phyloP scores from a whole-genome alignment of 2,888 invertebrate species.

The Himalopsyche tibetana region DNA sequence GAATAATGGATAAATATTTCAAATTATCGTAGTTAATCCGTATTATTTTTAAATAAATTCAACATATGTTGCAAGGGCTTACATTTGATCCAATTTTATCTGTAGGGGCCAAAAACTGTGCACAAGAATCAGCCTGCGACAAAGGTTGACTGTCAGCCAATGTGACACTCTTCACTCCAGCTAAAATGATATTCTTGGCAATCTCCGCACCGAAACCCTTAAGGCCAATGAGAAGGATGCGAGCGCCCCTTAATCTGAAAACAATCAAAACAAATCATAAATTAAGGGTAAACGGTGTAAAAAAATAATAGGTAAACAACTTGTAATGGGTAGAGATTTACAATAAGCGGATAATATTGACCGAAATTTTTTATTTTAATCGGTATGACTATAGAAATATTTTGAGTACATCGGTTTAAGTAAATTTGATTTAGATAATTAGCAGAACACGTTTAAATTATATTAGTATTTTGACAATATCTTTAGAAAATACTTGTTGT shows the following conservation, averaged over 20 bases:
- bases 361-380: too few species aligned
- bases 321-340: too few species aligned
- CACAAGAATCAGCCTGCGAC: constrained; percentile 83
- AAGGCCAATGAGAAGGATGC: constrained; percentile 91
- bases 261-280: not conserved
- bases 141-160: constrained; percentile 87
- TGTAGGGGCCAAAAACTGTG: constrained; percentile 89
- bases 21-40: too few species aligned
- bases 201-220: constrained; percentile 96
- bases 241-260: constrained; percentile 86
- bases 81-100: constrained; percentile 87
- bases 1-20: too few species aligned
- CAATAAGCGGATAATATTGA: too few species aligned
- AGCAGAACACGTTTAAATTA: too few species aligned
- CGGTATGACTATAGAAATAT: too few species aligned
- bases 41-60: too few species aligned
- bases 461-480: too few species aligned
- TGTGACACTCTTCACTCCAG: constrained; percentile 93
- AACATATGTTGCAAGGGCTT: constrained; percentile 65
- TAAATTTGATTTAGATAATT: too few species aligned
- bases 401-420: too few species aligned
- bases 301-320: constrained; percentile 44
- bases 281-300: not conserved
- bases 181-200: constrained; percentile 95
- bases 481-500: too few species aligned